Percentiles rank a stretch among this genome's conserved stretches.
Evolutionary conservation across 2,797 vertebrate genomes (phyloP).

Genomic region (Thalassophryne amazonica): DNA sequence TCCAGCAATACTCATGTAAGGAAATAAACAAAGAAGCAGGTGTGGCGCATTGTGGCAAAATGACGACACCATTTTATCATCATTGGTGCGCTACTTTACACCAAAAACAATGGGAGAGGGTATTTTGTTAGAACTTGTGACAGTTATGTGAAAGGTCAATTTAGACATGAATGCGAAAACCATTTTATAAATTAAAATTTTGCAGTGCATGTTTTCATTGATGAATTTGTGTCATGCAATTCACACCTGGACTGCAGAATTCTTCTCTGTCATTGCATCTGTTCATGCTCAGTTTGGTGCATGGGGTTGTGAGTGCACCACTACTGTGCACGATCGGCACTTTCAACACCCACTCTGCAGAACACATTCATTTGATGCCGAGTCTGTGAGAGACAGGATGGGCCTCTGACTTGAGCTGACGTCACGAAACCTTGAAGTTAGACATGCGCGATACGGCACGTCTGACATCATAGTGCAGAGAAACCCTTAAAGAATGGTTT

Average conservation of each 20-base stretch:
- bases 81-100: no score
- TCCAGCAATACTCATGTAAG: no score
- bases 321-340: slow-evolving; percentile 11
- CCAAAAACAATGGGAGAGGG: no score
- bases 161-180: no score
- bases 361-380: slow-evolving; percentile 9
- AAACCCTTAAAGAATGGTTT: slow-evolving; percentile 5
- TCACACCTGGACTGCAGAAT: slow-evolving; percentile 74
- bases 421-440: slow-evolving; percentile 16
- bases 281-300: slow-evolving; percentile 81
- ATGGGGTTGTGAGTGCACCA: slow-evolving; percentile 71
- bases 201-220: no score
- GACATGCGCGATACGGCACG: neutral
- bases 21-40: no score
- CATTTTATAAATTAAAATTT: no score
- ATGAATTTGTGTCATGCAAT: no score
- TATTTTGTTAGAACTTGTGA: no score
- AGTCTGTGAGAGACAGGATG: neutral
- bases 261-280: slow-evolving; percentile 79
- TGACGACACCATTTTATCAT: no score
- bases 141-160: no score
- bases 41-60: no score
- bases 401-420: neutral
- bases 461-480: neutral
- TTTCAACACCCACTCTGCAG: slow-evolving; percentile 4